Percentiles rank a stretch among this genome's conserved stretches.
phyloP scores from a whole-genome alignment of 2,797 vertebrate species.

The Falco concolor region DNA sequence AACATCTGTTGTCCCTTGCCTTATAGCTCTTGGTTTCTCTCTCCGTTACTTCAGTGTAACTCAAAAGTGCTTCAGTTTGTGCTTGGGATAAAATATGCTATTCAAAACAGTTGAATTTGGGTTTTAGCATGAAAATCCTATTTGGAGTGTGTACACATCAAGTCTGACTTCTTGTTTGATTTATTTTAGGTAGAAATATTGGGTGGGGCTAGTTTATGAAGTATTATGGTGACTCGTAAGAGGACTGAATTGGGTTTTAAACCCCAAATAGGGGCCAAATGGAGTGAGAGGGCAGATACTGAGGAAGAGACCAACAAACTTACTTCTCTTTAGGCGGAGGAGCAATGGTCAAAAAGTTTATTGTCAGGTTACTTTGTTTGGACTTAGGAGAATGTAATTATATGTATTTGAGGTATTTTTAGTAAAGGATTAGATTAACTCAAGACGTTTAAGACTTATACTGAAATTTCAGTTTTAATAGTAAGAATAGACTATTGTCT shows the following conservation, averaged over 20 bases:
- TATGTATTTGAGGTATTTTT: background rate
- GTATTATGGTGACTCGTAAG: background rate
- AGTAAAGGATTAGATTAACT: background rate
- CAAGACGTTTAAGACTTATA: background rate
- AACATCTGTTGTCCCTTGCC: slow-evolving; percentile 51
- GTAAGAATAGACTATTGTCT: background rate
- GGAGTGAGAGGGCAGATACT: background rate
- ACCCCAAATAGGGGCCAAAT: background rate
- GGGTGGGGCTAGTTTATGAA: background rate
- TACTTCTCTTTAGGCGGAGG: background rate
- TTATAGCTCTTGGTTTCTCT: background rate
- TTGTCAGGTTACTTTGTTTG: background rate
- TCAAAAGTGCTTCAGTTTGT: background rate
- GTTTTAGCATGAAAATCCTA: background rate
- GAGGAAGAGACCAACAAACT: background rate
- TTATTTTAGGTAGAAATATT: slow-evolving; percentile 1
- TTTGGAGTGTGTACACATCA: background rate
- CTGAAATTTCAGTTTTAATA: background rate
- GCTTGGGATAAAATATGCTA: background rate
- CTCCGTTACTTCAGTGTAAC: slow-evolving; percentile 1
- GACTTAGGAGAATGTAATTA: background rate
- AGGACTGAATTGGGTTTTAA: background rate
- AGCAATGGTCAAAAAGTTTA: background rate
- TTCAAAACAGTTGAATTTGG: background rate
- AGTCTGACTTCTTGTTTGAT: background rate